Evolutionary conservation across 92 coral and sea anemone genomes (phyloP).

Genomic region (Metridium senile): DNA sequence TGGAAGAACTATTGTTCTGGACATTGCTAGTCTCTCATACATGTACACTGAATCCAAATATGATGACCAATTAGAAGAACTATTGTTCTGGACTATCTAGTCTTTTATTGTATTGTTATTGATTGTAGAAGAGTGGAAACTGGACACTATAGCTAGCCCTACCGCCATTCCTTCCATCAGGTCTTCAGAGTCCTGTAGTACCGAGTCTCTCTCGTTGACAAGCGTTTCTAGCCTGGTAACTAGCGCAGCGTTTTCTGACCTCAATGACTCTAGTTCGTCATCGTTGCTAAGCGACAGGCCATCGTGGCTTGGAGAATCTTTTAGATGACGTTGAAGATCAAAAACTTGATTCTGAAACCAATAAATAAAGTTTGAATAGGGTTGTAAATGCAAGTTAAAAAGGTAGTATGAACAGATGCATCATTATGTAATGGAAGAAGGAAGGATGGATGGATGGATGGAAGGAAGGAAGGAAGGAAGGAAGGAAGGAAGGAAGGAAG

Average conservation of each 20-base stretch:
- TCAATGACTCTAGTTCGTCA: conserved; percentile 27
- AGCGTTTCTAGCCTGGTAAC: conserved; percentile 44
- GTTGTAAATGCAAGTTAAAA: not conserved
- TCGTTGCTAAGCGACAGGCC: not conserved
- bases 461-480: too few relatives aligned
- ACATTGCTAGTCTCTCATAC: too few relatives aligned
- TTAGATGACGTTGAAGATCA: not conserved
- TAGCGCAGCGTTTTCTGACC: conserved; percentile 36
- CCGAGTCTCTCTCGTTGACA: conserved; percentile 66
- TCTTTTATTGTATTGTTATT: too few relatives aligned
- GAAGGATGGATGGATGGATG: too few relatives aligned
- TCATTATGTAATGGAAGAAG: too few relatives aligned
- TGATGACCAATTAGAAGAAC: too few relatives aligned
- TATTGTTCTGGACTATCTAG: too few relatives aligned
- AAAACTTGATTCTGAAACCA: not conserved
- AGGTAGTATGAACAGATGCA: too few relatives aligned
- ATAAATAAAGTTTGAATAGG: not conserved
- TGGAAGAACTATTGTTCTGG: too few relatives aligned
- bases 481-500: too few relatives aligned
- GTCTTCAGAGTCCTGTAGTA: conserved; percentile 65
- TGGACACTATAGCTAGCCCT: not conserved
- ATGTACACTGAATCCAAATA: too few relatives aligned
- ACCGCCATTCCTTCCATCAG: conserved; percentile 88
- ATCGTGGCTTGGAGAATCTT: not conserved
- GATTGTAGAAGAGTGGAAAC: too few relatives aligned